Evolutionary conservation across 2,888 invertebrate species (phyloP).

Genomic region (Dione juno): DNA sequence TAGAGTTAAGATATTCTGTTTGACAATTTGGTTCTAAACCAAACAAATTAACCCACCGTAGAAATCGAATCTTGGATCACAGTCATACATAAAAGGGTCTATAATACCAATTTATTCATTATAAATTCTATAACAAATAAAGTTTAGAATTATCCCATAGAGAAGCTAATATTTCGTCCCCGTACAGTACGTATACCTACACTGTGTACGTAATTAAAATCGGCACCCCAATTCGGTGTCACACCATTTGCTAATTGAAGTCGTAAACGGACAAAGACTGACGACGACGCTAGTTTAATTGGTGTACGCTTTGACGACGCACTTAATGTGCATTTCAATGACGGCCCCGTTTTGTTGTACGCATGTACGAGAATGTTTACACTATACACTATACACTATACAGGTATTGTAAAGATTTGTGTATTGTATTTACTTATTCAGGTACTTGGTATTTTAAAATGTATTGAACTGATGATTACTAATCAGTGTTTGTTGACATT

Average conservation of each 20-base stretch:
- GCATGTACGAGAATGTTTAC: neutral
- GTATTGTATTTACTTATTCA: no score
- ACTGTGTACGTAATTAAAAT: slow-evolving; percentile 42
- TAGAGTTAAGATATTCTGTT: neutral
- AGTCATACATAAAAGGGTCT: no score
- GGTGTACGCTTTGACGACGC: slow-evolving; percentile 20
- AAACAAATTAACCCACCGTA: no score
- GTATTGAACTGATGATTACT: no score
- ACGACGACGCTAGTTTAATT: slow-evolving; percentile 46
- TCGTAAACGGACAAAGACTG: slow-evolving; percentile 44
- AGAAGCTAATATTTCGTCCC: neutral
- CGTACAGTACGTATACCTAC: neutral
- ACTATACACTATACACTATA: neutral
- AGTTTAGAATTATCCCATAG: no score
- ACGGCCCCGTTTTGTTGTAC: neutral
- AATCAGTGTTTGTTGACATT: no score
- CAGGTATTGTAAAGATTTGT: neutral
- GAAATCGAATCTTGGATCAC: no score
- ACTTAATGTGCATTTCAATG: slow-evolving; percentile 26
- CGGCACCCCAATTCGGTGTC: slow-evolving; percentile 38
- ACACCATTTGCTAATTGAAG: slow-evolving; percentile 48
- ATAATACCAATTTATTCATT: no score
- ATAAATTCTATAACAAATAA: no score
- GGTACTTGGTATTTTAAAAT: no score
- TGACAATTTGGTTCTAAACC: no score